phyloP scores from a whole-genome alignment of 1,140 invertebrate species.

The Mamestra configurata region DNA sequence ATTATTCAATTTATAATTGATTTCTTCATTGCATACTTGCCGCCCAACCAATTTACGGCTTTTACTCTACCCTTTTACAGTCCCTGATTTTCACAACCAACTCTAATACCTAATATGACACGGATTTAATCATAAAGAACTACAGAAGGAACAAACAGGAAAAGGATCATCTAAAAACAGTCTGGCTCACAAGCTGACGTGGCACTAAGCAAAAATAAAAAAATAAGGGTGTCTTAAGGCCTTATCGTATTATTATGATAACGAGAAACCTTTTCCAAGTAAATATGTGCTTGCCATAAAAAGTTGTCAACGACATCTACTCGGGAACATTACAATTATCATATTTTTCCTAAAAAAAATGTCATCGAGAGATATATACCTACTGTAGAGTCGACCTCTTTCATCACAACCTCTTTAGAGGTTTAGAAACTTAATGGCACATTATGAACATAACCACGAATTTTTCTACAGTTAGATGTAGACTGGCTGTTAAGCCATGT shows the following conservation, averaged over 20 bases:
- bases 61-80: too few species aligned
- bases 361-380: neutral
- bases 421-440: too few species aligned
- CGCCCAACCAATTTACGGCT: too few species aligned
- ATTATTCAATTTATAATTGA: too few species aligned
- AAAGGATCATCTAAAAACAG: conserved; percentile 38
- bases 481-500: too few species aligned
- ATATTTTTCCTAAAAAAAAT: conserved; percentile 4
- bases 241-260: conserved; percentile 46
- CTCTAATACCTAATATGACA: too few species aligned
- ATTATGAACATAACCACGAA: too few species aligned
- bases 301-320: conserved; percentile 30
- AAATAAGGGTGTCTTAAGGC: conserved; percentile 36
- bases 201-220: conserved; percentile 42
- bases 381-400: too few species aligned
- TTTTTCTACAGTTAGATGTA: too few species aligned
- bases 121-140: neutral
- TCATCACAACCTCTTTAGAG: too few species aligned
- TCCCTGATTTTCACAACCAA: too few species aligned
- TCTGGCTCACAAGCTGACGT: conserved; percentile 20
- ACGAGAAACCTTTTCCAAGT: conserved; percentile 38
- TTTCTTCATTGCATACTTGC: too few species aligned
- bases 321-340: conserved; percentile 34
- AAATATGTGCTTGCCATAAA: conserved; percentile 29
- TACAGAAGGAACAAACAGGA: conserved; percentile 44